A percentile compares a stretch with the other conserved stretches of the same genome.
Conservation (phyloP, 2,888 invertebrate species). For the Lacanobia oleracea region DNA sequence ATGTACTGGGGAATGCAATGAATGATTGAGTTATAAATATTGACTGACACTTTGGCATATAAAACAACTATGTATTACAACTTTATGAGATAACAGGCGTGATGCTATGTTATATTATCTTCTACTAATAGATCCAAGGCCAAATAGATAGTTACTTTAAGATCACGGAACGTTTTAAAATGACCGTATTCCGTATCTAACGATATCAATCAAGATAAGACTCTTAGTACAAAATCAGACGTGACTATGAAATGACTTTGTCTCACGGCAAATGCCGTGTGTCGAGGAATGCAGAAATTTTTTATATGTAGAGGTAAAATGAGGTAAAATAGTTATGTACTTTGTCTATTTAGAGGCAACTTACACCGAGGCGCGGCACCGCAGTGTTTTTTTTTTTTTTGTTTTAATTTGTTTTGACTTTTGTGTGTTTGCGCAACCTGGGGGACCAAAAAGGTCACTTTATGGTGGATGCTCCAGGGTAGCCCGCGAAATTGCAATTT, state of each 20-base stretch:
- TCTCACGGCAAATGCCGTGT: constrained; percentile 6
- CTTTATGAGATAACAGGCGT: background rate
- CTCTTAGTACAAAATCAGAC: constrained; percentile 32
- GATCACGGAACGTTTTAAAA: constrained; percentile 7
- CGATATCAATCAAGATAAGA: constrained; percentile 44
- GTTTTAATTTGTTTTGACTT: too few relatives aligned
- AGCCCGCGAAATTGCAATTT: too few relatives aligned
- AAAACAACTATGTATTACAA: background rate
- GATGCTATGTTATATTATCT: constrained; percentile 1
- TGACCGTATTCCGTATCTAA: constrained; percentile 13
- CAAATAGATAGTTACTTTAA: constrained; percentile 1
- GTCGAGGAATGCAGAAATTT: constrained; percentile 23
- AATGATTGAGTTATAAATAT: background rate
- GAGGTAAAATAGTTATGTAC: background rate
- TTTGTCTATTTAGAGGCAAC: background rate
- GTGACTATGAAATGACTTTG: constrained; percentile 24
- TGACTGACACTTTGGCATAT: background rate
- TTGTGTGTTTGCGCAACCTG: too few relatives aligned
- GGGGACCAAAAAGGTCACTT: too few relatives aligned
- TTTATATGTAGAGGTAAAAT: background rate
- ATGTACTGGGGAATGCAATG: background rate
- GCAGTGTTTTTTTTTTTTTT: too few relatives aligned
- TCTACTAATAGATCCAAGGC: constrained; percentile 12
- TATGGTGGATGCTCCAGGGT: too few relatives aligned
- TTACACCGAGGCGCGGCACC: background rate